phyloP scores from a whole-genome alignment of 1,140 invertebrate species.

The Sarcophaga bullata region DNA sequence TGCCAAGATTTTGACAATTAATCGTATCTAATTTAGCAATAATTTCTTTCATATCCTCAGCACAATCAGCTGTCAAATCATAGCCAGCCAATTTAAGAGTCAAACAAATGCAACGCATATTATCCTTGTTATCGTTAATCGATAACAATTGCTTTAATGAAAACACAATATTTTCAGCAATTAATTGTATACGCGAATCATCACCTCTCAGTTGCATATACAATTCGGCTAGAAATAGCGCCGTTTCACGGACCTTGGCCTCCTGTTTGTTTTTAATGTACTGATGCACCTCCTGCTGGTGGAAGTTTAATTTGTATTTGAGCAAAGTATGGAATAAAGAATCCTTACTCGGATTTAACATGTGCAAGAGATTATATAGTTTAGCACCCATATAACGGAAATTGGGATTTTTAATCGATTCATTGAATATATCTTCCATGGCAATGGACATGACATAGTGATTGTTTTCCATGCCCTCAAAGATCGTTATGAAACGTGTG shows the following conservation, averaged over 20 bases:
- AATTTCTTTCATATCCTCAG: constrained; percentile 56
- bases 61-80: constrained; percentile 60
- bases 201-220: constrained; percentile 64
- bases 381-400: constrained; percentile 64
- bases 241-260: constrained; percentile 60
- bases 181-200: constrained; percentile 58
- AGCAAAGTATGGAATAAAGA: constrained; percentile 60
- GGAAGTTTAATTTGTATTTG: constrained; percentile 60
- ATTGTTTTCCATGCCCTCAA: constrained; percentile 62
- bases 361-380: constrained; percentile 61
- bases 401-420: constrained; percentile 63
- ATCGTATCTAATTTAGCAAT: constrained; percentile 53
- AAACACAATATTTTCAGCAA: constrained; percentile 60
- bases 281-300: constrained; percentile 56
- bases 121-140: constrained; percentile 59
- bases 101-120: constrained; percentile 70
- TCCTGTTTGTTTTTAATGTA: constrained; percentile 57
- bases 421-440: constrained; percentile 63
- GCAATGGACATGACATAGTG: constrained; percentile 61
- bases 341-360: constrained; percentile 60
- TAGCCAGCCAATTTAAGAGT: constrained; percentile 67
- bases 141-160: constrained; percentile 54
- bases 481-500: constrained; percentile 61
- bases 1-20: constrained; percentile 54
- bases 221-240: constrained; percentile 60